Conservation (phyloP, 1,140 invertebrate species). For the Hyles vespertilio region DNA sequence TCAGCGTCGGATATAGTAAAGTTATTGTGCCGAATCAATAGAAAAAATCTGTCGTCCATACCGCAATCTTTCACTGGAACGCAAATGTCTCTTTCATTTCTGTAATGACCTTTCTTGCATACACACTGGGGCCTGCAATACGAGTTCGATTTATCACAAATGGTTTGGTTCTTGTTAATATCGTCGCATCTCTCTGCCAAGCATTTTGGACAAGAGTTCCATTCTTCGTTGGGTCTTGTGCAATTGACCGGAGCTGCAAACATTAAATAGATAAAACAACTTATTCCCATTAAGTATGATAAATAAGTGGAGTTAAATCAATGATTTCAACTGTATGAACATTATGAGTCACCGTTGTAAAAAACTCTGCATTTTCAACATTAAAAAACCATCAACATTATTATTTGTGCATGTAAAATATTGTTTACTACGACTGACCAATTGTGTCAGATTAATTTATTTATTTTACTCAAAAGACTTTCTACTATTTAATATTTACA, state of each 20-base stretch:
- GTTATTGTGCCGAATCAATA: too few species aligned
- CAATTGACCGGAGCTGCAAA: constrained; percentile 32
- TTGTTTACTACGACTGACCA: too few species aligned
- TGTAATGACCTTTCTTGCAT: constrained; percentile 28
- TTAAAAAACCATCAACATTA: too few species aligned
- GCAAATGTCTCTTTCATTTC: constrained; percentile 29
- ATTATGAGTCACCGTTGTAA: background rate
- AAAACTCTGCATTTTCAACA: too few species aligned
- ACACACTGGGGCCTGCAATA: constrained; percentile 29
- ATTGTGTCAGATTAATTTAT: too few species aligned
- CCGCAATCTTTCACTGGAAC: constrained; percentile 12
- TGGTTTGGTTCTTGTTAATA: background rate
- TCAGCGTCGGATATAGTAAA: too few species aligned
- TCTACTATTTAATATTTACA: too few species aligned
- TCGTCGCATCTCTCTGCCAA: constrained; percentile 32
- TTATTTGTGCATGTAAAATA: too few species aligned
- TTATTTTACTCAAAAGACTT: too few species aligned
- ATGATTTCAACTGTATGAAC: background rate
- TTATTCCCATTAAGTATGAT: background rate
- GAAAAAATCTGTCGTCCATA: background rate
- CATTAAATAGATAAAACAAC: background rate
- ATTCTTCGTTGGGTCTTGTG: constrained; percentile 35
- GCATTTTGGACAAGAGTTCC: constrained; percentile 28
- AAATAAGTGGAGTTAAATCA: background rate
- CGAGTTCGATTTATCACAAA: background rate